Conservation (phyloP, 2,797 vertebrate genomes). For the Acanthornis magna region DNA sequence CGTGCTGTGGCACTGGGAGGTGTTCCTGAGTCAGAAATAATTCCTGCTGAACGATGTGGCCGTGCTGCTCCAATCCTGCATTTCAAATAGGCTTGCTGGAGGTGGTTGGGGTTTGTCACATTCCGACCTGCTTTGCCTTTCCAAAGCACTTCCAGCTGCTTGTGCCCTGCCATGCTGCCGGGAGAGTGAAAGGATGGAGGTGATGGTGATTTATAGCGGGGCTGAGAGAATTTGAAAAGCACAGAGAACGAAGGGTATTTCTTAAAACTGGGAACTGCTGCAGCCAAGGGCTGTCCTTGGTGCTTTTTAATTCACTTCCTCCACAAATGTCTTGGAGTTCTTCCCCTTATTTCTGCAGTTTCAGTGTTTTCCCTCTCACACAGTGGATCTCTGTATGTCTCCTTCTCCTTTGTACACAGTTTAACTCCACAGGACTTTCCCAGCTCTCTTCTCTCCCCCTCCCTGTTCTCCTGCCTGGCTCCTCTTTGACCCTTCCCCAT, state of each 20-base stretch:
- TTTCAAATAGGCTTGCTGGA: not conserved
- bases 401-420: not conserved
- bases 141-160: not conserved
- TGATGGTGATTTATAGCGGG: not conserved
- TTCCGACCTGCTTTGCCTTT: not conserved
- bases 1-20: not conserved
- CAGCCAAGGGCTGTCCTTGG: not conserved
- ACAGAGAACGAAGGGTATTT: not conserved
- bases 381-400: not conserved
- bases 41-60: not conserved
- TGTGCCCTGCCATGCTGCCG: not conserved
- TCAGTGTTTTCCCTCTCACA: not conserved
- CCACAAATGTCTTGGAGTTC: not conserved
- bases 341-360: slow-evolving; percentile 31
- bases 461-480: not conserved
- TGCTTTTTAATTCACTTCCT: slow-evolving; percentile 12
- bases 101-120: not conserved
- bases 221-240: not conserved
- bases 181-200: not conserved
- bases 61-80: accelerated
- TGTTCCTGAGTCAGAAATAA: not conserved
- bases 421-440: not conserved
- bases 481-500: not conserved
- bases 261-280: not conserved
- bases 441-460: not conserved